Evolutionary conservation across 2,113 vertebrate genomes (phyloP).

Genomic region (Typhlomys cinereus): DNA sequence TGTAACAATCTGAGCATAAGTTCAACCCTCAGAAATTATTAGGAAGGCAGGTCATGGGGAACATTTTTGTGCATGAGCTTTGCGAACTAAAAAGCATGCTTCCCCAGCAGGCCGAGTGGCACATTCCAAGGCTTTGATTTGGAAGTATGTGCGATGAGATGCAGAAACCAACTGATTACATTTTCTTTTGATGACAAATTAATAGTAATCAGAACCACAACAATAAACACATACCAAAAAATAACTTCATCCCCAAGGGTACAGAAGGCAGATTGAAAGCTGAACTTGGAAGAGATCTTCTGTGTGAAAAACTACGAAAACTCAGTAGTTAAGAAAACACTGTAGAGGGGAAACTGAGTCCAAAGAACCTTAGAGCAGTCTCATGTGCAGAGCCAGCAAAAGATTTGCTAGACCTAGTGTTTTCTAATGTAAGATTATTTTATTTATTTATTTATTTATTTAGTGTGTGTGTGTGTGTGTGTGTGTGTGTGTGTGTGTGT

Average conservation of each 20-base stretch:
- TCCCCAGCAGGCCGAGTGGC: not conserved
- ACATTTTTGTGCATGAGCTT: conserved; percentile 60
- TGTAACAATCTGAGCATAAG: conserved; percentile 70
- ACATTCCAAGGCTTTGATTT: conserved; percentile 59
- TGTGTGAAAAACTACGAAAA: conserved; percentile 12
- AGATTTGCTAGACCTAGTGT: not conserved
- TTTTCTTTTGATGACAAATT: conserved; percentile 73
- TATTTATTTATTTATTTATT: too few relatives aligned
- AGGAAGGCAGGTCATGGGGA: conserved; percentile 54
- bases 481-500: too few relatives aligned
- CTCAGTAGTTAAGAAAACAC: not conserved
- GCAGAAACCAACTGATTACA: conserved; percentile 53
- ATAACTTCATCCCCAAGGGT: not conserved
- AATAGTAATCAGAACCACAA: conserved; percentile 63
- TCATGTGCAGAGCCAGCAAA: not conserved
- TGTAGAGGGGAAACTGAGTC: not conserved
- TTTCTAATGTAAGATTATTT: too few relatives aligned
- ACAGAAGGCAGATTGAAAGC: conserved; percentile 27
- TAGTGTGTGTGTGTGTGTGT: too few relatives aligned
- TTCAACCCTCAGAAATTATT: conserved; percentile 65
- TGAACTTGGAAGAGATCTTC: not conserved
- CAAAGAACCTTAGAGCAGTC: not conserved
- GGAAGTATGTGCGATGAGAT: conserved; percentile 53
- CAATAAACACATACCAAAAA: conserved; percentile 58
- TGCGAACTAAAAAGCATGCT: conserved; percentile 53